Conservation (phyloP, 2,888 invertebrate species). For the Rhingia rostrata region DNA sequence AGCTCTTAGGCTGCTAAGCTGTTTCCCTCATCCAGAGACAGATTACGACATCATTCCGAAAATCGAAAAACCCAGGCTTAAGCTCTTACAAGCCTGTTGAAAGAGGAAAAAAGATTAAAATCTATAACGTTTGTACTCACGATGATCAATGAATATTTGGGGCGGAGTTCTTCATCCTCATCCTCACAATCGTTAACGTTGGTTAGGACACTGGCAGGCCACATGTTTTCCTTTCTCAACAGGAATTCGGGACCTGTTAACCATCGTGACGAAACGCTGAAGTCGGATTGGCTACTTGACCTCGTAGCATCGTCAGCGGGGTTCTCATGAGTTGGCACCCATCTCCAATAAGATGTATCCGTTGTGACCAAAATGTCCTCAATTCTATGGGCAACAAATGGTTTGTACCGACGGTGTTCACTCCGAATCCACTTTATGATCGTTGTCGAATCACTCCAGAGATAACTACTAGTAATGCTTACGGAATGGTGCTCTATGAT, state of each 20-base stretch:
- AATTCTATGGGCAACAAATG: slow-evolving; percentile 51
- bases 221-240: too few relatives aligned
- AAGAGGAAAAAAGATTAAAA: slow-evolving; percentile 28
- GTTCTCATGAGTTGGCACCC: slow-evolving; percentile 45
- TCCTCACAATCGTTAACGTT: too few relatives aligned
- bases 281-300: not conserved
- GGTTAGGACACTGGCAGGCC: too few relatives aligned
- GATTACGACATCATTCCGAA: not conserved
- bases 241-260: too few relatives aligned
- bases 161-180: slow-evolving; percentile 15
- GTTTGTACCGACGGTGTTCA: slow-evolving; percentile 67
- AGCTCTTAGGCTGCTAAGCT: too few relatives aligned
- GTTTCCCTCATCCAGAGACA: too few relatives aligned
- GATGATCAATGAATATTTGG: slow-evolving; percentile 5
- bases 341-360: slow-evolving; percentile 70
- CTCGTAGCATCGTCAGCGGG: slow-evolving; percentile 55
- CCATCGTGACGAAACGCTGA: slow-evolving; percentile 3
- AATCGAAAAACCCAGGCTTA: slow-evolving; percentile 20
- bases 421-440: slow-evolving; percentile 72
- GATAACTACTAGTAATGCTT: not conserved
- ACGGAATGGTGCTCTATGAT: slow-evolving; percentile 32
- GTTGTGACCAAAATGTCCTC: slow-evolving; percentile 31
- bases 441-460: slow-evolving; percentile 51
- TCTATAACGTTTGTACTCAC: slow-evolving; percentile 17
- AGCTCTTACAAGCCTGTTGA: slow-evolving; percentile 19